Percentiles rank a stretch among this genome's conserved stretches.
phyloP scores from a whole-genome alignment of 2,888 invertebrate genomes.

The Rhogogaster chlorosoma region DNA sequence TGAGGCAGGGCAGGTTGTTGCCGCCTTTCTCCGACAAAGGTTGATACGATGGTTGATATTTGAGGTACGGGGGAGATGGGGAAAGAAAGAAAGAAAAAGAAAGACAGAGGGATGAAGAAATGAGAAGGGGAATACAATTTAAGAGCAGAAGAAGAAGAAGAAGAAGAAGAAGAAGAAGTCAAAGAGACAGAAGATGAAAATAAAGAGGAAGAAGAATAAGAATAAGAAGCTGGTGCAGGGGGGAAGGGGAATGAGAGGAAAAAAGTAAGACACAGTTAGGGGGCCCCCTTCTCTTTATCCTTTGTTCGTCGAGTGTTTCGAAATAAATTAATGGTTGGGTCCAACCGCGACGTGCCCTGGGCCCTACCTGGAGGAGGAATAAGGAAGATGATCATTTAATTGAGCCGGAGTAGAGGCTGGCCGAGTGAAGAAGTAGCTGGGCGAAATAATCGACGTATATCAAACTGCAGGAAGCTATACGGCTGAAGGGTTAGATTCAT shows the following conservation, averaged over 20 bases:
- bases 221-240: not conserved
- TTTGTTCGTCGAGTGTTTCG: slow-evolving; percentile 73
- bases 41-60: slow-evolving; percentile 15
- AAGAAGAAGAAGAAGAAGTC: slow-evolving; percentile 36
- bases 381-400: slow-evolving; percentile 69
- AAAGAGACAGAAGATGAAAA: slow-evolving; percentile 21
- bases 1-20: slow-evolving; percentile 71
- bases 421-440: not conserved
- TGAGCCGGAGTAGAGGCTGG: slow-evolving; percentile 62
- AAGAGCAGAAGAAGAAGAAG: slow-evolving; percentile 39
- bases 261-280: slow-evolving; percentile 63
- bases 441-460: slow-evolving; percentile 42
- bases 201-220: slow-evolving; percentile 38
- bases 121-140: slow-evolving; percentile 25
- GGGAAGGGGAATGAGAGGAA: slow-evolving; percentile 39
- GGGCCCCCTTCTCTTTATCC: slow-evolving; percentile 59
- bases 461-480: not conserved
- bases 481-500: not conserved
- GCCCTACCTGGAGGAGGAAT: slow-evolving; percentile 58
- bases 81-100: not conserved
- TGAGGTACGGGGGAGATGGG: slow-evolving; percentile 4
- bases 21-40: slow-evolving; percentile 54
- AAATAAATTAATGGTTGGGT: slow-evolving; percentile 74
- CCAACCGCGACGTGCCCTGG: slow-evolving; percentile 58
- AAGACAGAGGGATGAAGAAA: not conserved